phyloP scores from a whole-genome alignment of 2,797 vertebrate genomes.

The Mus caroli region DNA sequence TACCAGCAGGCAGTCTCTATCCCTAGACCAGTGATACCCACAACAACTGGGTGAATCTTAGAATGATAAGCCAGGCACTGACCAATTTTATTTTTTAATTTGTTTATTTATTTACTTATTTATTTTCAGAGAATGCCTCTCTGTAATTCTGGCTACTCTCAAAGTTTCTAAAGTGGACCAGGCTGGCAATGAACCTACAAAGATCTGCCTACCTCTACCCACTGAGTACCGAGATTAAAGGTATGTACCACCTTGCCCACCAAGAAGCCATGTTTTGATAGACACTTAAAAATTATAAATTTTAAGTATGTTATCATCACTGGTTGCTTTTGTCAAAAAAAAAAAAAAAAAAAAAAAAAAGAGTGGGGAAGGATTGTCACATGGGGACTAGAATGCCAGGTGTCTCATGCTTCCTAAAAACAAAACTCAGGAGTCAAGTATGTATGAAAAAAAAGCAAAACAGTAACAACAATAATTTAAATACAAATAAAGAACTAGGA shows the following conservation, averaged over 20 bases:
- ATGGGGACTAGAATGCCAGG: too few species aligned
- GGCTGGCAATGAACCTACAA: not conserved
- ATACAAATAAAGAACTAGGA: too few species aligned
- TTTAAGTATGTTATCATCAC: not conserved
- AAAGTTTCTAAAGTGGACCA: not conserved
- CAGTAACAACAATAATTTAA: too few species aligned
- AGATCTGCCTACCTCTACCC: not conserved
- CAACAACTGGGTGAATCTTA: not conserved
- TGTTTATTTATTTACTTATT: not conserved
- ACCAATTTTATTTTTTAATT: not conserved
- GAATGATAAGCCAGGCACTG: not conserved
- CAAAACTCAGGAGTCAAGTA: too few species aligned
- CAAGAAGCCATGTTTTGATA: not conserved
- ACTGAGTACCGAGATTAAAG: not conserved
- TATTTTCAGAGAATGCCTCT: not conserved
- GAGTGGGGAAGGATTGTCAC: too few species aligned
- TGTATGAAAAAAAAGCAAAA: too few species aligned
- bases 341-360: too few species aligned
- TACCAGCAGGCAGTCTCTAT: not conserved
- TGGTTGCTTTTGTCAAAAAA: slow-evolving; percentile 37
- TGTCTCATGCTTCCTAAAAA: too few species aligned
- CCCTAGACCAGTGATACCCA: not conserved
- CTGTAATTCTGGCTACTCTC: not conserved
- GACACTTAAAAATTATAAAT: not conserved
- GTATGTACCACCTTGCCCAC: not conserved